These are phyloP conservation scores for Monodelphis domestica DNA, from an alignment of 2,797 vertebrate genomes.

Conservation along the genomic window DNA sequence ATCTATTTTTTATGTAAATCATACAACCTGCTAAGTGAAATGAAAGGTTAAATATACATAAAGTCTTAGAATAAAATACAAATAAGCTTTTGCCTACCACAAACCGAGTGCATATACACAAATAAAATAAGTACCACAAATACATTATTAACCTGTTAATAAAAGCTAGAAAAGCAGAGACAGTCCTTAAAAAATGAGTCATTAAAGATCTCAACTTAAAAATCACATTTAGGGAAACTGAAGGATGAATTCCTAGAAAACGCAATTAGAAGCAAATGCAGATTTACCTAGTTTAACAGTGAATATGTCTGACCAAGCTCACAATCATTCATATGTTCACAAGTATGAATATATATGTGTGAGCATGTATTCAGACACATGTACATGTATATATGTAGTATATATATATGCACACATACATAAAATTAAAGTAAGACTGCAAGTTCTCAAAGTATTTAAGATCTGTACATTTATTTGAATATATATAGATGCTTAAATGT, in stretches of 20 bases:
- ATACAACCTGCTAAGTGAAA: conserved; percentile 87
- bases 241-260: conserved; percentile 73
- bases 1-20: conserved; percentile 88
- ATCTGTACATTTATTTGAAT: conserved; percentile 4
- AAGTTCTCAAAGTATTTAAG: conserved; percentile 42
- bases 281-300: conserved; percentile 70
- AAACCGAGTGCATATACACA: conserved; percentile 68
- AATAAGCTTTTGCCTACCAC: conserved; percentile 77
- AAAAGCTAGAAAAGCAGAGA: conserved; percentile 70
- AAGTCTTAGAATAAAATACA: conserved; percentile 85
- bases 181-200: conserved; percentile 64
- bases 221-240: conserved; percentile 62
- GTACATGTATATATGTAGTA: neutral
- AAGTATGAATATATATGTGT: accelerated
- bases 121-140: conserved; percentile 54
- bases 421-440: conserved; percentile 20
- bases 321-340: neutral
- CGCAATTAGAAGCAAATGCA: conserved; percentile 75
- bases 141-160: conserved; percentile 68
- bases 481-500: conserved; percentile 9
- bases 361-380: neutral
- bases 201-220: conserved; percentile 58
- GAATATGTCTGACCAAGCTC: conserved; percentile 41
- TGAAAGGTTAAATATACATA: conserved; percentile 89
- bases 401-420: conserved; percentile 10